Conservation (phyloP, 2,888 invertebrate species). For the Andrena bicolor region DNA sequence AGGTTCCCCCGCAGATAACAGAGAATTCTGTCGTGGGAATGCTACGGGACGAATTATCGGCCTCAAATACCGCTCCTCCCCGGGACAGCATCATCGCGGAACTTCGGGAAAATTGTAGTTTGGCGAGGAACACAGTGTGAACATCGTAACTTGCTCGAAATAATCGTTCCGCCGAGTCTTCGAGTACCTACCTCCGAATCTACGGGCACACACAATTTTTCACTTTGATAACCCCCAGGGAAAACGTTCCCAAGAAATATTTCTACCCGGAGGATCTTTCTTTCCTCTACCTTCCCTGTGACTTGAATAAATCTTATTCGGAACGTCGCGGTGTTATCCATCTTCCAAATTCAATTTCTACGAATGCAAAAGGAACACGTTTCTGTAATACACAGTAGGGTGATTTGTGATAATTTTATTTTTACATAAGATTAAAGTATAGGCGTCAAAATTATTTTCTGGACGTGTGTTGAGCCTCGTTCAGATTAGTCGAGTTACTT, state of each 20-base stretch:
- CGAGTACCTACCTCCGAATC: background rate
- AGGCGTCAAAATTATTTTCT: too few species aligned
- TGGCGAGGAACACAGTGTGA: background rate
- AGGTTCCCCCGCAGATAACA: conserved; percentile 18
- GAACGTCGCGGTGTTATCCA: background rate
- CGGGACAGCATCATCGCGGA: background rate
- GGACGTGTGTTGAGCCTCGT: too few species aligned
- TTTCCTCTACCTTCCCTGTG: background rate
- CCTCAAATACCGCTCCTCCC: background rate
- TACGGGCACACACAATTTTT: conserved; percentile 2
- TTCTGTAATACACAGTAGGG: background rate
- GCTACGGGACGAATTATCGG: conserved; percentile 13
- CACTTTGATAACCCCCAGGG: background rate
- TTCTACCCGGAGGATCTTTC: background rate
- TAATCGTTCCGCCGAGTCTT: conserved; percentile 1
- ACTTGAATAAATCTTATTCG: background rate
- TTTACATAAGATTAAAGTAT: too few species aligned
- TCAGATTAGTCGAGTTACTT: too few species aligned
- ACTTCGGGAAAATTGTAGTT: conserved; percentile 14
- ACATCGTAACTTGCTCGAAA: background rate
- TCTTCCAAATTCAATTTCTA: conserved; percentile 19
- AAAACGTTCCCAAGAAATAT: background rate
- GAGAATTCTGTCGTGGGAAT: conserved; percentile 8
- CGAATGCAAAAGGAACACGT: background rate
- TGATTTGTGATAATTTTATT: too few species aligned